These are phyloP conservation scores for Macrosiphum euphorbiae DNA, from an alignment of 2,888 invertebrate genomes.

Conservation along the genomic window DNA sequence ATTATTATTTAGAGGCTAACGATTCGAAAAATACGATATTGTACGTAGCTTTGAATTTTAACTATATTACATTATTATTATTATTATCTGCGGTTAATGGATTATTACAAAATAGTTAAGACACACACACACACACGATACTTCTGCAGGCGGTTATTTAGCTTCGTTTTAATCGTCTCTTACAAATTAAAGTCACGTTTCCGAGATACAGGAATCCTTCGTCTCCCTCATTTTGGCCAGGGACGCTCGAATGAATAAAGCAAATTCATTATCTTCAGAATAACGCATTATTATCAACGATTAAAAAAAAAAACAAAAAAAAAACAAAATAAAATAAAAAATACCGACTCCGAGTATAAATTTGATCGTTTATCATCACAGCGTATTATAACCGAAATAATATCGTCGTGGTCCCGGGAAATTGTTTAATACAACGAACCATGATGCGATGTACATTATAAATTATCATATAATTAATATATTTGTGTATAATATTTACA, in stretches of 20 bases:
- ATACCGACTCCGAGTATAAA: neutral
- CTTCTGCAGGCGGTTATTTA: conserved; percentile 19
- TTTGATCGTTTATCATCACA: conserved; percentile 14
- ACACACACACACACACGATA: conserved; percentile 30
- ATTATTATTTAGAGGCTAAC: neutral
- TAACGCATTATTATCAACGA: conserved; percentile 39
- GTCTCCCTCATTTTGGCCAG: neutral
- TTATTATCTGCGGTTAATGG: neutral
- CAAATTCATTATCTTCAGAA: conserved; percentile 55
- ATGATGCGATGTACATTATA: neutral
- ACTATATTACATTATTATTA: neutral
- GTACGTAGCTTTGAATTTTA: neutral
- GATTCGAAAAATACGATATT: neutral
- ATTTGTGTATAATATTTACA: neutral
- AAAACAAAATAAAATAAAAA: too few species aligned
- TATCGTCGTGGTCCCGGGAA: neutral
- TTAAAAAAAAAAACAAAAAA: conserved; percentile 30
- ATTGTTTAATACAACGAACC: neutral
- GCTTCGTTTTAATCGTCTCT: conserved; percentile 54
- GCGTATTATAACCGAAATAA: neutral
- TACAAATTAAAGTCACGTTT: conserved; percentile 57
- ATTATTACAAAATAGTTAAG: neutral
- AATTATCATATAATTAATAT: neutral
- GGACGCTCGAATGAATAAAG: conserved; percentile 53
- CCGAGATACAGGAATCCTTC: neutral